Evolutionary conservation across 2,888 invertebrate genomes (phyloP).

Genomic region (Mesodorylaimus sp.): DNA sequence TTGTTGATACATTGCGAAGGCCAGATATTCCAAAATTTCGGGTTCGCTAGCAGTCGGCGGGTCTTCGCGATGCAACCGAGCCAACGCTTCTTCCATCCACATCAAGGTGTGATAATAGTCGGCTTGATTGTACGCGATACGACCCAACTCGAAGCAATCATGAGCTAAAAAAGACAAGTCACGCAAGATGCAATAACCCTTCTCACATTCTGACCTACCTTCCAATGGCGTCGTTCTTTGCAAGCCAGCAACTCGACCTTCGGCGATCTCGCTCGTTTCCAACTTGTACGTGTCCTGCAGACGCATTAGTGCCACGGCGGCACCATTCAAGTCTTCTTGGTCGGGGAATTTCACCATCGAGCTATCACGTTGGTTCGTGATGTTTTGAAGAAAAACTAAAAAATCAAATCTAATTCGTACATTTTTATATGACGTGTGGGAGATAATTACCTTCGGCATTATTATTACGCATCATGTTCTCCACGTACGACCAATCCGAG

Average conservation of each 20-base stretch:
- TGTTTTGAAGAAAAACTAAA: conserved; percentile 52
- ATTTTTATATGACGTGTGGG: too few species aligned
- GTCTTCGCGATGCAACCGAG: conserved; percentile 49
- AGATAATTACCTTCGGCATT: conserved; percentile 20
- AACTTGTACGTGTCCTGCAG: conserved; percentile 83
- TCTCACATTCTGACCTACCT: too few species aligned
- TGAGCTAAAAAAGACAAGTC: too few species aligned
- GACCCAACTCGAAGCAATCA: conserved; percentile 83
- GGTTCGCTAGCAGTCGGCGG: conserved; percentile 46
- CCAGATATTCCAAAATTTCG: conserved; percentile 80
- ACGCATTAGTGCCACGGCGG: conserved; percentile 72
- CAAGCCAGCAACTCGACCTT: conserved; percentile 63
- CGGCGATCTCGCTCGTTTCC: conserved; percentile 62
- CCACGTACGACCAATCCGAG: conserved; percentile 33
- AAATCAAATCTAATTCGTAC: too few species aligned
- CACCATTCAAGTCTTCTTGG: conserved; percentile 76
- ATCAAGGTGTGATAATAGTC: conserved; percentile 74
- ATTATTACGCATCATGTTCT: conserved; percentile 27
- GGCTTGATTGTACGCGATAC: conserved; percentile 68
- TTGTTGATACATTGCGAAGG: conserved; percentile 69
- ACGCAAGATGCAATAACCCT: too few species aligned
- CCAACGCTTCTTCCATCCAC: conserved; percentile 82
- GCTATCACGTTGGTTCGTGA: conserved; percentile 50
- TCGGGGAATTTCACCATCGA: conserved; percentile 57
- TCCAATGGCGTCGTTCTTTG: conserved; percentile 48